phyloP scores from a whole-genome alignment of 2,797 vertebrate species.

The Darevskia mixta region DNA sequence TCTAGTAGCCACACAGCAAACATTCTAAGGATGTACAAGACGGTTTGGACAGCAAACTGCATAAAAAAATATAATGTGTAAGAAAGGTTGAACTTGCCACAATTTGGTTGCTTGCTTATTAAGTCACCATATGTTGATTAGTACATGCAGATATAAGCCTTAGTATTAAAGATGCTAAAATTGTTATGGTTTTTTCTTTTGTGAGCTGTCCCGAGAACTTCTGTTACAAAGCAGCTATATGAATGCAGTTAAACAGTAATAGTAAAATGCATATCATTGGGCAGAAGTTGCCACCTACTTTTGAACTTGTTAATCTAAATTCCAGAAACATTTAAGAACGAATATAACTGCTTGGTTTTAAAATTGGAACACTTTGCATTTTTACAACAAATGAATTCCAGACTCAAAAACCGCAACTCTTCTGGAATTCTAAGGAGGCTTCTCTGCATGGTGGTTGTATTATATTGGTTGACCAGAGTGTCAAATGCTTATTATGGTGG shows the following conservation, averaged over 20 bases:
- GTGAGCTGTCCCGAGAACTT: background rate
- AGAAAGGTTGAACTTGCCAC: background rate
- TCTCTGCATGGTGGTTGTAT: background rate
- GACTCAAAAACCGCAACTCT: background rate
- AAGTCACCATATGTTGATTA: background rate
- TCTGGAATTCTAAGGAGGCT: background rate
- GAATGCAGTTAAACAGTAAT: background rate
- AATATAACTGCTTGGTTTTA: background rate
- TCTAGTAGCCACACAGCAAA: conserved; percentile 48
- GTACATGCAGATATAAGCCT: background rate
- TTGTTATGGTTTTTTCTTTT: background rate
- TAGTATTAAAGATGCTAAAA: background rate
- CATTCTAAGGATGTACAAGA: conserved; percentile 20
- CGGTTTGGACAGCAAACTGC: background rate
- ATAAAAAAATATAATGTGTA: background rate
- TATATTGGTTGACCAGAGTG: background rate
- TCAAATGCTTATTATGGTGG: background rate
- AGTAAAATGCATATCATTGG: background rate
- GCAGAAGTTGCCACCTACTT: background rate
- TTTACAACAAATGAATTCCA: background rate
- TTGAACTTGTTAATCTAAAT: background rate
- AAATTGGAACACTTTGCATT: background rate
- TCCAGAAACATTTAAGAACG: background rate
- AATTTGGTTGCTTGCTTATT: background rate
- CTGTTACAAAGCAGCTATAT: too few relatives aligned